These are phyloP conservation scores for Neuroterus valhalla DNA, from an alignment of 1,140 invertebrate genomes.

Conservation along the genomic window DNA sequence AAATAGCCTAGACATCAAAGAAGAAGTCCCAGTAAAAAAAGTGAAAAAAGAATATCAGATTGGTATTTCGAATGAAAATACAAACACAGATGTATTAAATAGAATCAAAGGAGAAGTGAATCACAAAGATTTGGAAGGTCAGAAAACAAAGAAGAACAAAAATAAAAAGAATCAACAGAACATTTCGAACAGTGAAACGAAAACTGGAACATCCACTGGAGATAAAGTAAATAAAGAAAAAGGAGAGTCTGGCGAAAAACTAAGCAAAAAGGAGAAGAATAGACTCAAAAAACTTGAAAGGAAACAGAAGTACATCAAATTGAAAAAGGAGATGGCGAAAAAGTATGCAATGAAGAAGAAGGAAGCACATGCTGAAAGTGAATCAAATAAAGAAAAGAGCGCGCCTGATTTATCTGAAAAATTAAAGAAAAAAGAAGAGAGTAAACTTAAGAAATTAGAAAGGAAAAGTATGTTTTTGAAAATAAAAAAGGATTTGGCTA, in stretches of 20 bases:
- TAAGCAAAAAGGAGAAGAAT: constrained; percentile 34
- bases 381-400: constrained; percentile 19
- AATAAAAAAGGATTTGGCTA: constrained; percentile 47
- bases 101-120: neutral
- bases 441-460: constrained; percentile 30
- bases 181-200: constrained; percentile 10
- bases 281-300: constrained; percentile 29
- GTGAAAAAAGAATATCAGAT: constrained; percentile 10
- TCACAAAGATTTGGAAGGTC: constrained; percentile 6
- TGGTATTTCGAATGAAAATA: neutral
- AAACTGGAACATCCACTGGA: constrained; percentile 32
- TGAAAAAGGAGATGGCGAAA: constrained; percentile 45
- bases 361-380: constrained; percentile 1
- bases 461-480: constrained; percentile 16
- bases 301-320: constrained; percentile 30
- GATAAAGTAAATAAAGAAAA: constrained; percentile 20
- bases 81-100: neutral
- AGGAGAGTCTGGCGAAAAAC: constrained; percentile 10
- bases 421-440: constrained; percentile 34
- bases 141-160: constrained; percentile 24
- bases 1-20: constrained; percentile 4
- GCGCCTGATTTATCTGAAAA: constrained; percentile 20
- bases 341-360: constrained; percentile 58
- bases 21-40: constrained; percentile 24
- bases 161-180: constrained; percentile 10